Percentiles rank a stretch among this genome's conserved stretches.
phyloP scores from a whole-genome alignment of 1,140 invertebrate genomes.

The Lepidurus couesii region DNA sequence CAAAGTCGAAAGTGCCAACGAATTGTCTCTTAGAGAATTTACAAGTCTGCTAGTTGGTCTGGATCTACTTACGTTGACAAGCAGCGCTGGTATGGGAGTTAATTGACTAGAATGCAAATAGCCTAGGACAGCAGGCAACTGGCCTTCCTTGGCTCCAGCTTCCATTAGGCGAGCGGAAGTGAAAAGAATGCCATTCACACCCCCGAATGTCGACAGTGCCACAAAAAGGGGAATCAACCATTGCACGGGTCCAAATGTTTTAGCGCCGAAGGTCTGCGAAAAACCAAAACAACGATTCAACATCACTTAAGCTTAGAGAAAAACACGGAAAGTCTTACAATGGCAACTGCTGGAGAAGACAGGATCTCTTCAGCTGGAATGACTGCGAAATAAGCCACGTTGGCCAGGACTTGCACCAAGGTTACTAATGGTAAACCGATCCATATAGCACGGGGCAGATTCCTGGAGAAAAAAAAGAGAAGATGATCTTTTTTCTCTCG shows the following conservation, averaged over 20 bases:
- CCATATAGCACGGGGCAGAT: conserved; percentile 77
- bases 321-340: conserved; percentile 52
- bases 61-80: conserved; percentile 60
- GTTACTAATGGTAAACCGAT: conserved; percentile 82
- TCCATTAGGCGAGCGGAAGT: conserved; percentile 73
- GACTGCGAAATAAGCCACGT: conserved; percentile 83
- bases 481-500: background rate
- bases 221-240: conserved; percentile 86
- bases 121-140: conserved; percentile 70
- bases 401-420: conserved; percentile 76
- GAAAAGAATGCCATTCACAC: conserved; percentile 87
- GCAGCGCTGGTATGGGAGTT: conserved; percentile 72
- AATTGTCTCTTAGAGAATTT: background rate
- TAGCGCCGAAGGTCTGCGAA: conserved; percentile 66
- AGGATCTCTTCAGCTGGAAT: conserved; percentile 71
- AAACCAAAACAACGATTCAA: conserved; percentile 30
- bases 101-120: conserved; percentile 65
- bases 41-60: conserved; percentile 16
- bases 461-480: conserved; percentile 52
- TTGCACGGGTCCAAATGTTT: conserved; percentile 65
- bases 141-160: conserved; percentile 72
- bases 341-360: conserved; percentile 71
- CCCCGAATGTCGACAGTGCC: conserved; percentile 72
- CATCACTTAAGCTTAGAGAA: background rate
- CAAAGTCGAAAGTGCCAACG: conserved; percentile 38